phyloP scores from a whole-genome alignment of 2,888 invertebrate genomes.

The Tupiocoris notatus region DNA sequence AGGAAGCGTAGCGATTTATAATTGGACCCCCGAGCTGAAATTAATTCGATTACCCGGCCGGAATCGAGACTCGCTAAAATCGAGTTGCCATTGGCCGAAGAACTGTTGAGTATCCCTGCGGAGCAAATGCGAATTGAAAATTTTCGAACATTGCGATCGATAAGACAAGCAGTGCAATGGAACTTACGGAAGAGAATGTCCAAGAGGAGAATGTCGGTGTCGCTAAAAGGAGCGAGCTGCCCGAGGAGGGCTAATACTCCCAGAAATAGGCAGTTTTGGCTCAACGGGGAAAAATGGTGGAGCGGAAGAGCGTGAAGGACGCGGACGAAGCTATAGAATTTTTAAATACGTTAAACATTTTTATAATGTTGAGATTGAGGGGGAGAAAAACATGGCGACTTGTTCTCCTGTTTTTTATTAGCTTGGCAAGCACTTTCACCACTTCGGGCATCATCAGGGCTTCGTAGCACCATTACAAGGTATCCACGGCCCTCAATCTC shows the following conservation, averaged over 20 bases:
- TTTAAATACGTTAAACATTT: no score
- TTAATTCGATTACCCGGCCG: slow-evolving; percentile 34
- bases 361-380: no score
- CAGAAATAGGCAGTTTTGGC: slow-evolving; percentile 40
- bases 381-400: no score
- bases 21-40: slow-evolving; percentile 22
- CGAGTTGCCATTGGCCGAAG: slow-evolving; percentile 2
- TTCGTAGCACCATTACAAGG: no score
- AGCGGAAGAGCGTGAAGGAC: slow-evolving; percentile 40
- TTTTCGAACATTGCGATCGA: no score
- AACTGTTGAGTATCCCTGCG: slow-evolving; percentile 31
- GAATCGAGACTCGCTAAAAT: slow-evolving; percentile 33
- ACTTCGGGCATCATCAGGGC: no score
- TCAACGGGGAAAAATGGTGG: slow-evolving; percentile 41
- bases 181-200: slow-evolving; percentile 43
- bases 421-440: no score
- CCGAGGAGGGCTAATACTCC: slow-evolving; percentile 28
- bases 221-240: slow-evolving; percentile 27
- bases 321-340: slow-evolving; percentile 41
- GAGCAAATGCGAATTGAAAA: not conserved
- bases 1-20: slow-evolving; percentile 30
- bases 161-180: no score
- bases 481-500: no score
- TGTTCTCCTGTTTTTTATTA: no score
- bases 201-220: slow-evolving; percentile 34